Evolutionary conservation across 2,888 invertebrate species (phyloP), one percentile per base, ranked within the genome.

Genomic region (Drosophila anomelani): DNA sequence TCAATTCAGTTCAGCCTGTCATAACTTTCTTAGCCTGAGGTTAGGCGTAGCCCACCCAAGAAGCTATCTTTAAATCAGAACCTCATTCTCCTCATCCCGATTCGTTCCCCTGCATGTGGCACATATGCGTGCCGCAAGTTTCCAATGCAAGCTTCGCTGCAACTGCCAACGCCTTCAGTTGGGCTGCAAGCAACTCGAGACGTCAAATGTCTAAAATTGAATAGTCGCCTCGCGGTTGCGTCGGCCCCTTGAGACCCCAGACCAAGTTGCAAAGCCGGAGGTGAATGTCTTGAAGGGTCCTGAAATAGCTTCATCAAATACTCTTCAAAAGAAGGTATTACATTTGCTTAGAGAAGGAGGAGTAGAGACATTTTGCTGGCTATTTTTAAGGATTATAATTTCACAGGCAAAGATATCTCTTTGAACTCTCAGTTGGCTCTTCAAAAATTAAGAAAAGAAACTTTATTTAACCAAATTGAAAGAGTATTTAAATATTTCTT

Each of bases 211-310:
- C 59, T 75, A 53, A 75, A 88, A 85, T 88, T 88, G 83, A 85
- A 85, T 83, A 82, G 80, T 88, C 77, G 75, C 63, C 62, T 75
- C 87, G 86, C 74, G 81, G 86, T 85, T 85, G 81, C 85, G 88
- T 85, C 55, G 61, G 34, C 47, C 41, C 55, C 62, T 39, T 23
- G 20, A 39, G 26, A 15, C 12, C 32, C 32, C 12, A 15, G 32
- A 12, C 39, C 5, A 15, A 39, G 23, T 49, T n/a, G 34, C 23
- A 23, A 44, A 34, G 39, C 51, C 34, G 51, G 34, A 53, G 53
- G 60, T 38, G 60, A 51, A 47, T 41, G 70, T 46, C 57, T 38
- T 71, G 29, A 73, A 54, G 26, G 32, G 54, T 64, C 57, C 49
- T 26, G 4, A 49, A 66, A 66, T 74, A 49, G 49, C 39, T 73